Evolutionary conservation across 1,140 invertebrate genomes (phyloP), one percentile per base, ranked within the genome.

Genomic region (Scaptomyza montana): DNA sequence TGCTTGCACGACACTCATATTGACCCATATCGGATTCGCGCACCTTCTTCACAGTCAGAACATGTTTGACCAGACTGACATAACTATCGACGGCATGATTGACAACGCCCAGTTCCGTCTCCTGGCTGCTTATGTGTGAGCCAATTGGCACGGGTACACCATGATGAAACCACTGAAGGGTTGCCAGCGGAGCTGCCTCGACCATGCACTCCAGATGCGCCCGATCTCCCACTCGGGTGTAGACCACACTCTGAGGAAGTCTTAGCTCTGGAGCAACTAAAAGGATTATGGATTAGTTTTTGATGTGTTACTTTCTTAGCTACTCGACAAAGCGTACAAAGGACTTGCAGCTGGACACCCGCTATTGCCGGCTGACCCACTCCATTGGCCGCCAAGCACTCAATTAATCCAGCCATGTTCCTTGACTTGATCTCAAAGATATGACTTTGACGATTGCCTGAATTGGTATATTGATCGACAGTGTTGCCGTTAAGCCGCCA

Each of bases 1-100:
- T 98, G 36, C 94, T 94, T 0, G 96, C 96, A 28, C 94, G 93
- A 90, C 96, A 97, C 0, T 95, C 94, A 84, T 97, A 97, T 72
- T 94, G 94, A 0, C 96, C 96, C 62, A 97, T 94, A 91, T 98
- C 96, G 1, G 92, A 92, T 46, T 93, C 93, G 9, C 93, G 93
- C 0, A 96, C 95, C n/a, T 94, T 94, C 49, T 94, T 93, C 63
- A 97, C 95, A 36, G 96, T 93, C 28, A 97, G 90, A 73, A 93
- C 93, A 74, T 97, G 94, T 36, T 94, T 92, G 5, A 78, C 75
- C 10, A 77, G 74, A 1, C 80, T 86, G 7, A 87, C 78, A 51
- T 91, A 91, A 30, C 78, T 76, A 0, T 74, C 67, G 25, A 76
- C 21, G 6, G 76, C 76, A 2, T 66, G 73, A 45, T 77, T 92